A percentile compares a stretch with the other conserved stretches of the same genome.
phyloP scores from a whole-genome alignment of 2,888 invertebrate species.

The Synergus umbraculus region DNA sequence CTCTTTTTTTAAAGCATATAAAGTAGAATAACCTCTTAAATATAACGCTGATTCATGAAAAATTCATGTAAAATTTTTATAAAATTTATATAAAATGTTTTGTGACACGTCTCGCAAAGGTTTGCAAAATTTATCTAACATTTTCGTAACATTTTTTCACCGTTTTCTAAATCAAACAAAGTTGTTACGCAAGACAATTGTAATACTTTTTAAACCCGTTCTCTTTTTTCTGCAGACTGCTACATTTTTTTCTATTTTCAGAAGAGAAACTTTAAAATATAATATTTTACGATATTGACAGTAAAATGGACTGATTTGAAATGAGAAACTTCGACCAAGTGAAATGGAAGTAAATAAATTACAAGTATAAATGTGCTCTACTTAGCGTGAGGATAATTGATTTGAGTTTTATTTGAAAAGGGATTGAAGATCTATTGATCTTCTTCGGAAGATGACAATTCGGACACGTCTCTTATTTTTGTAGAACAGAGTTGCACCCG shows the following conservation, averaged over 20 bases:
- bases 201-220: neutral
- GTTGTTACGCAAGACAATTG: neutral
- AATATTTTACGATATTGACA: neutral
- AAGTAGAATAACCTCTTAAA: no score
- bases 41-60: no score
- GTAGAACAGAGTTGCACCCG: neutral
- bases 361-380: neutral
- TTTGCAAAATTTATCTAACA: no score
- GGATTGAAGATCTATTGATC: neutral
- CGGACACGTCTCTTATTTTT: neutral
- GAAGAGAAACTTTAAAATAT: neutral
- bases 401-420: neutral
- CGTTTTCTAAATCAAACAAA: neutral
- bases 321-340: neutral
- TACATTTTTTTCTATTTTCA: neutral
- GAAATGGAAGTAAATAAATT: neutral
- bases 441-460: neutral
- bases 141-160: no score
- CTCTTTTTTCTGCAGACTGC: neutral
- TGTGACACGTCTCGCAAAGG: no score
- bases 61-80: no score
- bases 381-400: neutral
- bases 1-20: no score
- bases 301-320: neutral
- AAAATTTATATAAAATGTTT: no score